Base-by-base conservation (phyloP, 2,888 invertebrate genomes). In the Gisinianus flammeolus region DNA sequence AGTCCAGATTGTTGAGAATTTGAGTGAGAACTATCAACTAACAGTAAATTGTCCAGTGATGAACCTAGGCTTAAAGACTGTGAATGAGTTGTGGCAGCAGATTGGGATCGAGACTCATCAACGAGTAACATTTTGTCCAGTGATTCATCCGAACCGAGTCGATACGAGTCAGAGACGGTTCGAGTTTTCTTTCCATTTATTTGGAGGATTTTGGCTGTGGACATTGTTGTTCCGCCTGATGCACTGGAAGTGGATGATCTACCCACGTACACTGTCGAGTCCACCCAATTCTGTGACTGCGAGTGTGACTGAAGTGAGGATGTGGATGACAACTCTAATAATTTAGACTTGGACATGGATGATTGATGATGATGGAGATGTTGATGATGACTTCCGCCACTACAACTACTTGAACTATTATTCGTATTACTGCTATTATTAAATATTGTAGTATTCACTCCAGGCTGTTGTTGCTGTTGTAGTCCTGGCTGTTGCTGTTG, bases 161-260 rank as follows among this genome's bases (percentile, higher is more conserved):
- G 79, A 35, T 83, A 84, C 0, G 83, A 84, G 26, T 85, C 85
- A 0, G 85, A 85, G 64, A 83, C 81, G 10, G 85, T 84, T 62
- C 83, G 58, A 16, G 77, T 70, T 71, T 77, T 77, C 64, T 77
- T 77, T 24, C 77, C 77, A 70, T 62, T 62, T 10, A 54, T 56
- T 26, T 58, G 77, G 30, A 62, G 64, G 30, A 77, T 33, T 44
- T 71, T 70, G 12, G 62, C 62, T 12, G 28, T 33, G 22, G 66
- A 54, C 5, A 22, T 28, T 30, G 64, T 54, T 2, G 74, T 69
- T 12, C 30, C 62, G 12, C 68, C 73, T 0, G 79, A 77, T 6
- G 79, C 76, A 54, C 70, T 75, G 19, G 78, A 58, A 31, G 79
- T 79, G 12, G 81, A 79, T 0, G 81, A 78, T 16, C 79, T 67